Conservation (phyloP, 2,888 invertebrate genomes). For the Ditula angustiorana region DNA sequence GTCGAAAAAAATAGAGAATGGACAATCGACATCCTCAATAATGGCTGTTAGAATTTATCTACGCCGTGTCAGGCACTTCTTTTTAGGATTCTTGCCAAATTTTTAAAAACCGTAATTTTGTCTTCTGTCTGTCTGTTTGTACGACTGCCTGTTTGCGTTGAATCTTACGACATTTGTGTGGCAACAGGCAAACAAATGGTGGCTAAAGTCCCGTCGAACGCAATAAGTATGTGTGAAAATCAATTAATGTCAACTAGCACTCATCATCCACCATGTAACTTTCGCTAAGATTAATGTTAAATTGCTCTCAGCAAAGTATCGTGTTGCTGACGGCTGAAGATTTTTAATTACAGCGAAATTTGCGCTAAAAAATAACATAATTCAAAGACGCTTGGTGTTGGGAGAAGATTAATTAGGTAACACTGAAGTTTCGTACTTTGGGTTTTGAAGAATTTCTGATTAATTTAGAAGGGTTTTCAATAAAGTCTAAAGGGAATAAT, state of each 20-base stretch:
- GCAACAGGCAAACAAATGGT: too few relatives aligned
- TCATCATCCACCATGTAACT: neutral
- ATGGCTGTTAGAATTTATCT: too few relatives aligned
- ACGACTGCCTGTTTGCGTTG: too few relatives aligned
- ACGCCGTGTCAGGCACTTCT: too few relatives aligned
- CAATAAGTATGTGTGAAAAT: too few relatives aligned
- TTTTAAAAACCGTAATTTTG: too few relatives aligned
- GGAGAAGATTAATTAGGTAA: conserved; percentile 7
- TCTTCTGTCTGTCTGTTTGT: too few relatives aligned
- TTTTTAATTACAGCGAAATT: conserved; percentile 8
- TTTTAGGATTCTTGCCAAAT: too few relatives aligned
- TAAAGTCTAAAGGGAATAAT: neutral
- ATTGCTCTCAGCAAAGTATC: neutral
- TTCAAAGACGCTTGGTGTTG: neutral
- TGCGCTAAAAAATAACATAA: conserved; percentile 1
- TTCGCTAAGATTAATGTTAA: conserved; percentile 4
- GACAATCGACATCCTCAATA: too few relatives aligned
- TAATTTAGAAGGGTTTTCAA: neutral
- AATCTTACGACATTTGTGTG: too few relatives aligned
- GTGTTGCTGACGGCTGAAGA: conserved; percentile 3
- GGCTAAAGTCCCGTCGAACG: too few relatives aligned
- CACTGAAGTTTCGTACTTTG: neutral
- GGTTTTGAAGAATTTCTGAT: neutral
- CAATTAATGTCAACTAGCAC: neutral
- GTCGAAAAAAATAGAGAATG: too few relatives aligned